Evolutionary conservation across 2,888 invertebrate species (phyloP), one percentile per base, ranked within the genome.

Genomic region (Spilarctia lutea): DNA sequence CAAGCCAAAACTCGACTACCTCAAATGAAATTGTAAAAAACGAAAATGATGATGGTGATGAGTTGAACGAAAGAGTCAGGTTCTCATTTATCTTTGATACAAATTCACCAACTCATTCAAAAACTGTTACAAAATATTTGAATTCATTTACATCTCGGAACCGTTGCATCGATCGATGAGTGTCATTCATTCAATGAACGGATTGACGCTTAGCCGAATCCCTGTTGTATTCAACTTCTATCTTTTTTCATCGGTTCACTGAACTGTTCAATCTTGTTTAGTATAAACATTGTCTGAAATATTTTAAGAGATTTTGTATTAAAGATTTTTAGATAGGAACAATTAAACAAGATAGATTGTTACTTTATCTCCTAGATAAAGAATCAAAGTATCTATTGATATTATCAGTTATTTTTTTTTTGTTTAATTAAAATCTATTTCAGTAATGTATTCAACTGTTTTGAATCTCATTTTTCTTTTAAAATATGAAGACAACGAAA

Each of bases 211-310:
- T 75, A 75, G 78, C 75, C 75, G 76, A 45, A 72, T 73, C 75
- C 74, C 80, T 76, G 74, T 63, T 6, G 20, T 68, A 79, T 74
- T 77, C 75, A 68, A 75, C 73, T 68, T n/a, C 52, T 78, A 70
- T 73, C 74, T 48, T 71, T 60, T 78, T 74, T 72, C 66, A 42
- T 39, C 71, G 70, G 77, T 65, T 79, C 85, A 83, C 35, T 85
- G 83, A 80, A 74, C 71, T 69, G 77, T 71, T 79, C 81, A 79
- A 83, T 85, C 79, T 78, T 30, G 73, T 81, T 81, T 73, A 76
- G 76, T 81, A 81, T 75, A 81, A 75, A 78, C 72, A 74, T 81
- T 83, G 78, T 63, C 30, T 18, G 18, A 27, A 63, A 63, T 30
- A 18, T 63, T 63, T 30, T 2, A 30, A 30, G 18, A 30, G 18